Evolutionary conservation across 2,797 vertebrate genomes (phyloP).

Genomic region (Eulemur mongoz): DNA sequence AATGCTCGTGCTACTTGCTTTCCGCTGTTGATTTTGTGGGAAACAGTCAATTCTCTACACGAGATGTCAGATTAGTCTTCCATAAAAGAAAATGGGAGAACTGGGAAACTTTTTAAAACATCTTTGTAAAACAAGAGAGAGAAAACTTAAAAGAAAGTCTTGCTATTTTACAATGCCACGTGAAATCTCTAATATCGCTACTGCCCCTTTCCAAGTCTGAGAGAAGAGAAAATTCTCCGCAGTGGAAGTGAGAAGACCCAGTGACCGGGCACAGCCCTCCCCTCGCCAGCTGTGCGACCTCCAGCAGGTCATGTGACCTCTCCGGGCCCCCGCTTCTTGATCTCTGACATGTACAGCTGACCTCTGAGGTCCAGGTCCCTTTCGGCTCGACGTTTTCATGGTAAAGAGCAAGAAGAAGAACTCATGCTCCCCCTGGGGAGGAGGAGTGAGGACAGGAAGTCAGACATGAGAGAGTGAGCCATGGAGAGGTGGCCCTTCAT

Average conservation of each 20-base stretch:
- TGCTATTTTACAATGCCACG: conserved; percentile 7
- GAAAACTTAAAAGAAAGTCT: not conserved
- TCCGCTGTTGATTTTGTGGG: not conserved
- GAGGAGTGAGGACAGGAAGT: not conserved
- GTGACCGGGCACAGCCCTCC: not conserved
- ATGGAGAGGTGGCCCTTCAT: not conserved
- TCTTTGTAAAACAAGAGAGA: conserved; percentile 9
- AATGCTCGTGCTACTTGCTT: conserved; percentile 13
- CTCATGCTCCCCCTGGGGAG: not conserved
- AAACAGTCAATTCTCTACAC: conserved; percentile 41
- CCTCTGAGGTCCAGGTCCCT: not conserved
- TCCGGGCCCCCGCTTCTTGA: not conserved
- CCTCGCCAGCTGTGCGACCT: not conserved
- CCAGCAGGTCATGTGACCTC: not conserved
- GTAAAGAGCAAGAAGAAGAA: not conserved
- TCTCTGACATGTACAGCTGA: not conserved
- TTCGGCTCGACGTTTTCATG: not conserved
- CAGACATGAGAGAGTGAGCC: not conserved
- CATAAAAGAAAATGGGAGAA: conserved; percentile 35
- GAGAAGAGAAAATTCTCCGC: not conserved
- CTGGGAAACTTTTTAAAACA: not conserved
- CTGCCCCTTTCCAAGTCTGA: not conserved
- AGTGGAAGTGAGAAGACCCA: not conserved
- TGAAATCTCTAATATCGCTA: not conserved
- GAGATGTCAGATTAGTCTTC: conserved; percentile 42